These are phyloP conservation scores for Melospiza melodia DNA, from an alignment of 2,113 vertebrate genomes.

Conservation along the genomic window DNA sequence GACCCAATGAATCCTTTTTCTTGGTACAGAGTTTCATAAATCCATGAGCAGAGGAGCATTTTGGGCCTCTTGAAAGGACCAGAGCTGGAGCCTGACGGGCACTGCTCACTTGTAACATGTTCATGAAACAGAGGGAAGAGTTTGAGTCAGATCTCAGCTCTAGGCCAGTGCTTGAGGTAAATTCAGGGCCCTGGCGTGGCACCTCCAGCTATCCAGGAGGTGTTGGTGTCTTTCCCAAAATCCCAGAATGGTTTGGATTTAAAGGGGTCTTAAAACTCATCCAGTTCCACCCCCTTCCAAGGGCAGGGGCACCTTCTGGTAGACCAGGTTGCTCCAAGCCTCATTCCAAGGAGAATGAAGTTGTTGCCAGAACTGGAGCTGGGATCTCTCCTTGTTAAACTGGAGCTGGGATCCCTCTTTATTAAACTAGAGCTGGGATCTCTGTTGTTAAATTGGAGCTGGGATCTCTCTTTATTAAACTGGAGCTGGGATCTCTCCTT, in stretches of 20 bases:
- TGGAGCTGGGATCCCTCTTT: too few species aligned
- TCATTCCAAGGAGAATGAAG: background rate
- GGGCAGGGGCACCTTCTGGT: background rate
- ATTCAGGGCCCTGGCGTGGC: background rate
- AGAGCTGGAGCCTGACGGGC: rapidly evolving
- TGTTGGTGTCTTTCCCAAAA: background rate
- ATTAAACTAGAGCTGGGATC: too few species aligned
- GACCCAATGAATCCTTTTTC: background rate
- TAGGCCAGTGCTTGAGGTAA: background rate
- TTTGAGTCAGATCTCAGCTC: background rate
- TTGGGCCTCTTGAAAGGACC: background rate
- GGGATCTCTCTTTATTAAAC: too few species aligned
- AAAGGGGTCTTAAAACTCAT: background rate
- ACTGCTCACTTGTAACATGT: rapidly evolving
- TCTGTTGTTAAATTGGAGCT: too few species aligned
- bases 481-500: background rate
- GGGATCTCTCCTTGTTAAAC: too few species aligned
- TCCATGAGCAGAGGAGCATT: background rate
- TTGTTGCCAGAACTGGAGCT: background rate
- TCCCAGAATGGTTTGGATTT: background rate
- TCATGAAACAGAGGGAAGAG: background rate
- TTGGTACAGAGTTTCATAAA: background rate
- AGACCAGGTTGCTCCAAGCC: background rate
- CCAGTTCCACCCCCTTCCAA: background rate
- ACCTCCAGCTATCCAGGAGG: background rate